Evolutionary conservation across 2,113 vertebrate species (phyloP).

Genomic region (Prionailurus viverrinus): DNA sequence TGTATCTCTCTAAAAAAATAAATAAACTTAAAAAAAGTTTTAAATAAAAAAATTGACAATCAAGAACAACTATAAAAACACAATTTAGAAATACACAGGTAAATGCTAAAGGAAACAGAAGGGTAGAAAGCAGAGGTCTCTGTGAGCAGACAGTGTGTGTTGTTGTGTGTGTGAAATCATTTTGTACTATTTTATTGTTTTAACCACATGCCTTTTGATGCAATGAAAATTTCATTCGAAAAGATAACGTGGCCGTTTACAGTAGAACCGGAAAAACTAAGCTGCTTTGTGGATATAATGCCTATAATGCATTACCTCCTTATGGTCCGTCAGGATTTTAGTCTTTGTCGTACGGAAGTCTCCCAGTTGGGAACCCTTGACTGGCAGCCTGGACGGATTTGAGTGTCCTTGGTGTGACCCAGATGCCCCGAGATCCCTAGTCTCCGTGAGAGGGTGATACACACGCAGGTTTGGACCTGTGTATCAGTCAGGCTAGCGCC

Average conservation of each 20-base stretch:
- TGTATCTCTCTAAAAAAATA: too few relatives aligned
- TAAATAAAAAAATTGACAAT: neutral
- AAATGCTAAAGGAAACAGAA: neutral
- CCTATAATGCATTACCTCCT: neutral
- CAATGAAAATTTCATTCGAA: neutral
- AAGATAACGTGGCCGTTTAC: neutral
- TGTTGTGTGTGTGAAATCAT: neutral
- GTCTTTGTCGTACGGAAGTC: neutral
- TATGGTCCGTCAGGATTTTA: neutral
- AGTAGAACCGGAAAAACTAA: slow-evolving; percentile 8
- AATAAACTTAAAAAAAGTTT: too few relatives aligned
- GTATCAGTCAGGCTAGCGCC: neutral
- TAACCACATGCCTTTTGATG: neutral
- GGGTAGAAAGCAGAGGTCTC: neutral
- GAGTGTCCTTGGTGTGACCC: neutral
- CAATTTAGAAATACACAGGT: slow-evolving; percentile 1
- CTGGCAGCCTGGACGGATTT: neutral
- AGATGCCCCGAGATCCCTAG: neutral
- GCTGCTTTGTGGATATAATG: neutral
- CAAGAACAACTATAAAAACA: neutral
- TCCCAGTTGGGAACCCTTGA: neutral
- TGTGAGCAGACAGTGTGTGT: neutral
- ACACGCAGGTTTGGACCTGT: neutral
- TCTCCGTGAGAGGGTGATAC: neutral
- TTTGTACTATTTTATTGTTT: neutral